These are phyloP conservation scores for Channa maculata DNA, from an alignment of 2,113 vertebrate species.

Conservation along the genomic window DNA sequence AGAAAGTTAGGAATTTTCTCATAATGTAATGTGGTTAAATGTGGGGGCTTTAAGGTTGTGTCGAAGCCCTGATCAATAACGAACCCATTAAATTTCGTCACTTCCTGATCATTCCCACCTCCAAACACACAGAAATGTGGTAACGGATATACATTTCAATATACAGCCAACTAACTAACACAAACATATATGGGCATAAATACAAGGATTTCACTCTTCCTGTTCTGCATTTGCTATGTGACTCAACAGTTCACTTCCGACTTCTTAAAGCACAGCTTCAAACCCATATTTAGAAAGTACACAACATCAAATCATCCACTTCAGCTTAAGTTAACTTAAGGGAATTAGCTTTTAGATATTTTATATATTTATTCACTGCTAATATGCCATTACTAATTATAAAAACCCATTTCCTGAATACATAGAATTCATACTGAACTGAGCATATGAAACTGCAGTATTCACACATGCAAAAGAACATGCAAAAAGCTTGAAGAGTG, in stretches of 20 bases:
- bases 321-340: background rate
- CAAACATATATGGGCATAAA: constrained; percentile 52
- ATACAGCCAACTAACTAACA: background rate
- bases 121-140: background rate
- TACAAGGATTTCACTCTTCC: constrained; percentile 71
- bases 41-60: too few relatives aligned
- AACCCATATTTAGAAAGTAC: constrained; percentile 26
- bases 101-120: background rate
- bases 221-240: constrained; percentile 70
- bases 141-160: background rate
- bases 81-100: too few relatives aligned
- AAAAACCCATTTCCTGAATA: too few relatives aligned
- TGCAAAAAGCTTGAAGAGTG: too few relatives aligned
- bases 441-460: too few relatives aligned
- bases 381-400: background rate
- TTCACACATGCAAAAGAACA: too few relatives aligned
- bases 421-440: too few relatives aligned
- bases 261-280: constrained; percentile 39
- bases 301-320: background rate
- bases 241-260: constrained; percentile 74
- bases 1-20: too few relatives aligned
- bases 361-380: background rate
- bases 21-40: too few relatives aligned
- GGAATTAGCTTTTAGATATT: too few relatives aligned
- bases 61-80: too few relatives aligned